A percentile compares a stretch with the other conserved stretches of the same genome.
Evolutionary conservation across 2,113 vertebrate genomes (phyloP).

Genomic region (Origma solitaria): DNA sequence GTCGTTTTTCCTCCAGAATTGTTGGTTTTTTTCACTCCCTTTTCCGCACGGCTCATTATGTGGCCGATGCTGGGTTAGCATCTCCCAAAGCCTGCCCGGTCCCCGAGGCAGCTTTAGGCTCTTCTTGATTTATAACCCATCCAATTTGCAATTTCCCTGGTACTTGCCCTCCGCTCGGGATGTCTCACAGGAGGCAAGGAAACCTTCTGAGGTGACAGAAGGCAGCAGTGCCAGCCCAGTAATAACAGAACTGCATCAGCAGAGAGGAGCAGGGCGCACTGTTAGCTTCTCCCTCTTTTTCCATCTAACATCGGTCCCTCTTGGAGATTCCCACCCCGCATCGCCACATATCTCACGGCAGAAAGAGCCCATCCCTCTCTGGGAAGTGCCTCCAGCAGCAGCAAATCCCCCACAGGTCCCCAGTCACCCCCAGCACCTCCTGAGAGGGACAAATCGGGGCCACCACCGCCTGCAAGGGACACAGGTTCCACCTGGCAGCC

Average conservation of each 20-base stretch:
- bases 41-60: not conserved
- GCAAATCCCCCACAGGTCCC: not conserved
- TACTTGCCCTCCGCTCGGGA: not conserved
- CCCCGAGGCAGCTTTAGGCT: not conserved
- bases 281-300: not conserved
- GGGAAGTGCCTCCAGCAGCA: not conserved
- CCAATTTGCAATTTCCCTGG: not conserved
- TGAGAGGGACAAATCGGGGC: not conserved
- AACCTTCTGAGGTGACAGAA: not conserved
- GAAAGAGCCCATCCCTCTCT: not conserved
- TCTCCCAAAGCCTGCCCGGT: not conserved
- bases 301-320: not conserved
- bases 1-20: not conserved
- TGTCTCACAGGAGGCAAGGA: not conserved
- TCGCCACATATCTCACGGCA: rapidly evolving
- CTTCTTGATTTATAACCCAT: not conserved
- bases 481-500: not conserved
- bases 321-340: not conserved
- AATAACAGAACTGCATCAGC: not conserved
- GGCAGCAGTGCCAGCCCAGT: not conserved
- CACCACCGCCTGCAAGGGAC: not conserved
- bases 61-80: not conserved
- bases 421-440: not conserved
- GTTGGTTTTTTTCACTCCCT: not conserved
- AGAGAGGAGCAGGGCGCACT: rapidly evolving